Evolutionary conservation across 2,113 vertebrate species (phyloP), one percentile per base, ranked within the genome.

Genomic region (Trogon melanurus): DNA sequence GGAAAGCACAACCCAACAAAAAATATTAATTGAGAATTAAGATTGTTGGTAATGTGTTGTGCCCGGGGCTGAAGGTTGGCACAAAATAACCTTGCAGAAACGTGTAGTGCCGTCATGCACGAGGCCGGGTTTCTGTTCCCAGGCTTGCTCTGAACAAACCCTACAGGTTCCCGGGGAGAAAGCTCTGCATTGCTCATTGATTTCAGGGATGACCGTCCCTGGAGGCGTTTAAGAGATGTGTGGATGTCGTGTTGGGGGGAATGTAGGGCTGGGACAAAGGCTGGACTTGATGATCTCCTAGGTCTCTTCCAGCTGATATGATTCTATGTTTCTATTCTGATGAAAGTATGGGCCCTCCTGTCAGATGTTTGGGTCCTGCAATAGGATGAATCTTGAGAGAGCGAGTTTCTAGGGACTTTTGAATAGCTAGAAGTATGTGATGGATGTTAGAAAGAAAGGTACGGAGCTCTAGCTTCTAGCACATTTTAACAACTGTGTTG

Each of bases 71-170:
- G 74, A 93, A 91, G 90, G 85, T 91, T 85, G 95, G 41, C 47
- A 29, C n/a, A 38, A 41, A 41, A 30, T 19, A 81, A 72, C 48
- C 62, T 88, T 80, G 84, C 65, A 38, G 53, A 45, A 76, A 86
- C 32, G 44, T 11, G 13, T 67, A 2, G 32, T 86, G 75, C 92
- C 96, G 72, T 93, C 92, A 86, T 65, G 93, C 90, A 74, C 69
- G 89, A 95, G 91, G 76, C 65, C 48, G 72, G 69, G 21, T 61
- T 94, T 91, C 75, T 93, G 65, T 94, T 96, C 83, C 87, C 93
- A 91, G 83, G 79, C 88, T 88, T 48, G 75, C 26, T 56, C 85
- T 81, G 83, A 64, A 70, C 85, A 90, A 86, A 72, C 83, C 38
- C 38, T 41, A 9, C 38, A 41, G 9, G 38, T 41, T 41, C 38